A percentile compares a stretch with the other conserved stretches of the same genome.
Conservation (phyloP, 2,797 vertebrate genomes). For the Semotilus atromaculatus region DNA sequence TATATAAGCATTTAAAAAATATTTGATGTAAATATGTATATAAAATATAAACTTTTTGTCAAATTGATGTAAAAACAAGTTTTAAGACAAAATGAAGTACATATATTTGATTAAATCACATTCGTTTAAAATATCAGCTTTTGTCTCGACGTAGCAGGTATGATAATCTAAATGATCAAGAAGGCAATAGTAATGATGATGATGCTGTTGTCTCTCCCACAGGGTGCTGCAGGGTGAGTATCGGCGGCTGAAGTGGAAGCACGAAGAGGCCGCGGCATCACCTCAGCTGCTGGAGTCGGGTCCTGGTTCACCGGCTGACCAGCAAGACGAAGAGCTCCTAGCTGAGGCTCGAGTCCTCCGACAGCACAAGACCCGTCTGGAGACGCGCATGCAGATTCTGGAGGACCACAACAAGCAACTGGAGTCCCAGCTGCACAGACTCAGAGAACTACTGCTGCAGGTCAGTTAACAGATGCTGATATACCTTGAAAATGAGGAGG, state of each 20-base stretch:
- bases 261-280: slow-evolving; percentile 89
- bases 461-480: slow-evolving; percentile 64
- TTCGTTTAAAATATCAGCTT: background rate
- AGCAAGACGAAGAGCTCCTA: slow-evolving; percentile 89
- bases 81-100: no score
- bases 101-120: background rate
- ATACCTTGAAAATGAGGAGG: background rate
- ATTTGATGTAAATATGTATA: no score
- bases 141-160: background rate
- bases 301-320: slow-evolving; percentile 70
- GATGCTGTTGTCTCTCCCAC: slow-evolving; percentile 45
- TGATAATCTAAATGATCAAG: background rate
- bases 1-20: no score
- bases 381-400: slow-evolving; percentile 98
- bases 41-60: no score
- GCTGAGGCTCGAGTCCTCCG: slow-evolving; percentile 93
- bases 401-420: slow-evolving; percentile 99
- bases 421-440: slow-evolving; percentile 91
- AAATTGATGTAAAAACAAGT: no score
- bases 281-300: slow-evolving; percentile 83
- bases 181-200: background rate
- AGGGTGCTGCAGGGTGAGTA: slow-evolving; percentile 97
- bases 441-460: slow-evolving; percentile 94
- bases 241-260: slow-evolving; percentile 94
- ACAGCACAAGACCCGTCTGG: slow-evolving; percentile 95